Evolutionary conservation across 2,113 vertebrate genomes (phyloP), one percentile per base, ranked within the genome.

Genomic region (Dicaeum eximium): DNA sequence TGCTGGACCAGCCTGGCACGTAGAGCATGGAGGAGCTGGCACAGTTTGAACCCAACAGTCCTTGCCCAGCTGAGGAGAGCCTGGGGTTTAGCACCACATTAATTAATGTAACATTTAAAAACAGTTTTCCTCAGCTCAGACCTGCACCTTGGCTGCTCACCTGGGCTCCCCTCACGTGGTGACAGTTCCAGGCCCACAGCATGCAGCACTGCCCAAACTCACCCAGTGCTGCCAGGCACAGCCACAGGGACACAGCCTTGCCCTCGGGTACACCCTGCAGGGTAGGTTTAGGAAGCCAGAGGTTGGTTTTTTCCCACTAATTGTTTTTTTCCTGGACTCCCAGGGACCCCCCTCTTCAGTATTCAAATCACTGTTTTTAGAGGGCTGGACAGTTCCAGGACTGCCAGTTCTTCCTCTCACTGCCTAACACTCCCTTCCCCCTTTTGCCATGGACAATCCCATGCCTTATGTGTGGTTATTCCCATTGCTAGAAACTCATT

Each of bases 71-170:
- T 14, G 25, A 84, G 73, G 65, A 27, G 9, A 78, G 7, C 2
- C 2, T 35, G 51, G 44, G 37, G 51, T 21, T 91, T 3, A 33
- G 60, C 14, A 5, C 38, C n/a, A 16, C 0, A 0, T 45, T 58
- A 72, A 40, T 80, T 33, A 66, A 54, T 2, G 6, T 0, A 2
- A 40, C 27, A 30, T 80, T 61, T 22, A 38, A 28, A 73, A 60
- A 2, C 15, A 31, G 57, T 14, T 84, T 67, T 54, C 5, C 21
- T 67, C 3, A 1, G 27, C 58, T 87, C 48, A 51, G 42, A n/a
- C 25, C 44, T 28, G 7, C 19, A 24, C 24, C 19, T 61, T 5
- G 18, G 37, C 31, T 66, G 61, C 51, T 74, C 57, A 47, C 21
- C n/a, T 2, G 0, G 38, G 3, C 4, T 35, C 11, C 50, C 31